Evolutionary conservation across 1,140 invertebrate species (phyloP).

Genomic region (Oscheius sp.): DNA sequence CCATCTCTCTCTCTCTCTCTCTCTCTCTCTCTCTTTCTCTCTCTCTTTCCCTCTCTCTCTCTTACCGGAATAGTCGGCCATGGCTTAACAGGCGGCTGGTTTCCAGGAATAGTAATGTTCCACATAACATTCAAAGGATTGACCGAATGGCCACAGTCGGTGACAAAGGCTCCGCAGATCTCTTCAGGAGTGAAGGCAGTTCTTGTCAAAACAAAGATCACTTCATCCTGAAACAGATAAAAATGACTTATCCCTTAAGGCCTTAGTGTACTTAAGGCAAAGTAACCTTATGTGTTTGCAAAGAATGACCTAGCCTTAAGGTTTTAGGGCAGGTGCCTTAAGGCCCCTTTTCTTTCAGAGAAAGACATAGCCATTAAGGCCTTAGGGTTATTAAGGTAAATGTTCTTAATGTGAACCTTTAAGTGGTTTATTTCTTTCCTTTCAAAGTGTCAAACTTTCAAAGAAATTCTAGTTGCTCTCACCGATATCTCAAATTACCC

Average conservation of each 20-base stretch:
- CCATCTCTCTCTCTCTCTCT: too few species aligned
- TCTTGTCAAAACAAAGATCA: constrained; percentile 26
- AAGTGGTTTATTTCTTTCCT: too few species aligned
- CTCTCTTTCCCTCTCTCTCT: too few species aligned
- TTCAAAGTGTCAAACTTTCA: neutral
- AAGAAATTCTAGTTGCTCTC: constrained; percentile 15
- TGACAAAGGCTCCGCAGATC: constrained; percentile 39
- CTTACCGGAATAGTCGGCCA: constrained; percentile 37
- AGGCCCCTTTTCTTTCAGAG: constrained; percentile 4
- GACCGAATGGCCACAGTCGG: constrained; percentile 32
- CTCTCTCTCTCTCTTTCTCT: neutral
- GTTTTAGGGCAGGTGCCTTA: neutral
- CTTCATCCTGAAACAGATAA: constrained; percentile 23
- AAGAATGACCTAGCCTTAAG: too few species aligned
- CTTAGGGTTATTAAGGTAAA: too few species aligned
- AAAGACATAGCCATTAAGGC: neutral
- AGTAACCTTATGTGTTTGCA: too few species aligned
- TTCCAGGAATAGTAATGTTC: constrained; percentile 40
- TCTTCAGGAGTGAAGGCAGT: constrained; percentile 34
- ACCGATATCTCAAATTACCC: too few species aligned
- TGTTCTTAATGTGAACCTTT: too few species aligned
- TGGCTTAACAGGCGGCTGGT: constrained; percentile 41
- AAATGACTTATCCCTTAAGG: neutral
- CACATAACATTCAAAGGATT: constrained; percentile 37
- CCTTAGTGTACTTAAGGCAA: neutral